Evolutionary conservation across 2,888 invertebrate species (phyloP).

Genomic region (Thera britannica): DNA sequence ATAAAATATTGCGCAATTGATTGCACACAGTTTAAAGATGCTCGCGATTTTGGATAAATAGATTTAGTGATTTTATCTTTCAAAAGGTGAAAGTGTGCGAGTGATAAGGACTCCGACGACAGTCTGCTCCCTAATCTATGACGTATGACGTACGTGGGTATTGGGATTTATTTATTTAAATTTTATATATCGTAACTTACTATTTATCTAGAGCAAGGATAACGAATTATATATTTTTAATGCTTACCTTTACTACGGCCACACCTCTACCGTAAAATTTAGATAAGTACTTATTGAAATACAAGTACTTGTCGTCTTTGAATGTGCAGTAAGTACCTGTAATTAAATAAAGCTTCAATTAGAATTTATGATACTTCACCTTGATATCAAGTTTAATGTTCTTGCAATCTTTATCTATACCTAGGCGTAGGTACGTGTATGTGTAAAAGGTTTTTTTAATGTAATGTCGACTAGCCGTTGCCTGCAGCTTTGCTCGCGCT

Average conservation of each 20-base stretch:
- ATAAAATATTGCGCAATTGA: too few relatives aligned
- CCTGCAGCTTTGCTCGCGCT: too few relatives aligned
- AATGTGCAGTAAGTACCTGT: conserved; percentile 27
- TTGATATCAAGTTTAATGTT: conserved; percentile 39
- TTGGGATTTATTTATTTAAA: background rate
- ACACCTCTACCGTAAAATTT: conserved; percentile 15
- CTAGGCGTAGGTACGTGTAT: background rate
- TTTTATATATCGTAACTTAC: background rate
- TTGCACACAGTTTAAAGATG: too few relatives aligned
- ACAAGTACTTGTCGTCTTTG: conserved; percentile 12
- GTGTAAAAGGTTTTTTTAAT: too few relatives aligned
- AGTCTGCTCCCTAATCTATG: too few relatives aligned
- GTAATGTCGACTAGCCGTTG: too few relatives aligned
- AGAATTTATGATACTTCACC: conserved; percentile 39
- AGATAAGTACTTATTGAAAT: conserved; percentile 1
- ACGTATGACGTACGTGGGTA: too few relatives aligned
- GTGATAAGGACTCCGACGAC: too few relatives aligned
- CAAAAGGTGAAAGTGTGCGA: too few relatives aligned
- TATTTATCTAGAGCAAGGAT: conserved; percentile 14
- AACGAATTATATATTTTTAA: conserved; percentile 6
- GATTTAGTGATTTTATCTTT: too few relatives aligned
- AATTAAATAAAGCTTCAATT: conserved; percentile 37
- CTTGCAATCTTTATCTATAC: conserved; percentile 17
- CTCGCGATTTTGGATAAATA: too few relatives aligned
- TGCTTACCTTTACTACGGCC: conserved; percentile 5